Base-by-base conservation (phyloP, 1,140 invertebrate species). In the Magallana angulata region DNA sequence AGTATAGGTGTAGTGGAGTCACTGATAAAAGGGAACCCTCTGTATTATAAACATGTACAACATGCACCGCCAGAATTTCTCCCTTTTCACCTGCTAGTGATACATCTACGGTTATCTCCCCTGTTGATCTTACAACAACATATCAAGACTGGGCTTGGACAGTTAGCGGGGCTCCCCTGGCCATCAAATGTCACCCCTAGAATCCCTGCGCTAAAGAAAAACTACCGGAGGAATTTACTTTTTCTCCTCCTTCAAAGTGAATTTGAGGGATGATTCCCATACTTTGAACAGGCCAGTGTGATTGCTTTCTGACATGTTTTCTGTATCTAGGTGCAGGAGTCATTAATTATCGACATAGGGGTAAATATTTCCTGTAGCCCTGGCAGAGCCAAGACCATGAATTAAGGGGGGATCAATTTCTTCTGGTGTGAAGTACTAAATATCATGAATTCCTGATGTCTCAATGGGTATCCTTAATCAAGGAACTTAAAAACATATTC, bases 341-440 rank as follows among this genome's bases (percentile, higher is more conserved):
- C 68, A 76, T 76, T 76, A 76, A 76, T 76, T 76, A 76, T 30
- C 24, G 11, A 76, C 68, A 76, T 30, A 76, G 68, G 68, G 68
- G 68, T 30, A 76, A 76, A 76, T 76, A 76, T 76, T 76, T 76
- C 68, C 24, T 76, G 7, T 76, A 76, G 30, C 68, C 68, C 68
- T 76, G 68, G 68, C 12, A 30, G 68, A 76, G 68, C 36, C 14
- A 76, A 76, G 68, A 48, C 68, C 68, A 76, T 76, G 68, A 76
- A 76, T 76, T 76, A 76, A 76, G 68, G 68, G 68, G 68, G 68
- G 68, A 76, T 76, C 68, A 76, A 76, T 76, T 76, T 76, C 36
- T 30, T 76, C 68, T 76, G 68, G 68, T 76, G 68, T 76, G 30
- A 76, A 24, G 18, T 24, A 76, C 68, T 76, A 76, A 76, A 76